Conservation (phyloP, 2,888 invertebrate genomes). For the Andrena flavipes region DNA sequence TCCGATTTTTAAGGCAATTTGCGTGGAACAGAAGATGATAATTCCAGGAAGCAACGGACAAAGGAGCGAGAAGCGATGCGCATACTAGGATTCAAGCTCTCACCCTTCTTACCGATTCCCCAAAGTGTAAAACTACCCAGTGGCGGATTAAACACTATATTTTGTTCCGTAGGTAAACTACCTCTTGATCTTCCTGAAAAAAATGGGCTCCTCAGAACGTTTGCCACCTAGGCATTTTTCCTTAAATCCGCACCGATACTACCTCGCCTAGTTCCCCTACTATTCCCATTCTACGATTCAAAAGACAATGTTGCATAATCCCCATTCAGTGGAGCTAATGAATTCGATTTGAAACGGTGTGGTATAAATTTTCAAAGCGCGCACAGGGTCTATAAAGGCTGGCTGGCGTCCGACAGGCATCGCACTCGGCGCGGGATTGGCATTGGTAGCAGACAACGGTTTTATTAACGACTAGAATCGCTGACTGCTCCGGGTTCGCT, state of each 20-base stretch:
- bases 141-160: too few relatives aligned
- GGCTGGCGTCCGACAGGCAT: slow-evolving; percentile 18
- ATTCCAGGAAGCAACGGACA: slow-evolving; percentile 5
- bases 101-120: too few relatives aligned
- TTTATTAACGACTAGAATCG: slow-evolving; percentile 82
- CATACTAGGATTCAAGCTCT: not conserved
- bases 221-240: too few relatives aligned
- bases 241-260: too few relatives aligned
- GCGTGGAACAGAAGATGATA: not conserved
- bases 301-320: not conserved
- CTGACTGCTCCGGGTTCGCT: slow-evolving; percentile 79
- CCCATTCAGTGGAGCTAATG: not conserved
- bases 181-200: too few relatives aligned
- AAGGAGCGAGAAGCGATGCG: not conserved
- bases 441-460: slow-evolving; percentile 77
- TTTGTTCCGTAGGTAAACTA: too few relatives aligned
- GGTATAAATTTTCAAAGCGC: slow-evolving; percentile 14
- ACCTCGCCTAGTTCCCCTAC: too few relatives aligned
- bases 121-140: too few relatives aligned
- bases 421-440: slow-evolving; percentile 70
- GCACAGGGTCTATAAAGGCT: not conserved
- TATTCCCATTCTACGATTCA: not conserved
- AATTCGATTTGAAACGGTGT: not conserved
- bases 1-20: slow-evolving; percentile 43
- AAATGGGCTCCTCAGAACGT: too few relatives aligned